Conservation (phyloP, 1,140 invertebrate genomes). For the Drosophila subpulchrella region DNA sequence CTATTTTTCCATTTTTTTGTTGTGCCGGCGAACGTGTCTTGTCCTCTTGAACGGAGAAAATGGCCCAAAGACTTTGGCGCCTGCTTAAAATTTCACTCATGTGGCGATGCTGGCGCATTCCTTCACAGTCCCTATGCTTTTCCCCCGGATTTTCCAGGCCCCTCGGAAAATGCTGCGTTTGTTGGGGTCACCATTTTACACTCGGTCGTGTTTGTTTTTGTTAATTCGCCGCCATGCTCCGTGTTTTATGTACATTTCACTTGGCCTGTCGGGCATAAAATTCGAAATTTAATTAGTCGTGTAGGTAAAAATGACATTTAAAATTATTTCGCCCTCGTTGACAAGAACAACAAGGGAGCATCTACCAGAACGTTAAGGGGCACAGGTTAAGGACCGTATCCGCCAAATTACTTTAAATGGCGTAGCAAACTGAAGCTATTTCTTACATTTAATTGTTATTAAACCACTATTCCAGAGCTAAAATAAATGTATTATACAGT, state of each 20-base stretch:
- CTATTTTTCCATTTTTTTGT: not conserved
- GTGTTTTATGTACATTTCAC: constrained; percentile 74
- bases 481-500: not conserved
- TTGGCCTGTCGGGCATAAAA: constrained; percentile 67
- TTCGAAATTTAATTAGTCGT: constrained; percentile 80
- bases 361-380: not conserved
- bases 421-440: not conserved
- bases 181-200: constrained; percentile 57
- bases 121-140: constrained; percentile 11
- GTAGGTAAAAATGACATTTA: constrained; percentile 76
- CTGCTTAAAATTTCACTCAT: constrained; percentile 80
- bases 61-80: constrained; percentile 61
- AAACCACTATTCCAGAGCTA: not conserved
- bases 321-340: constrained; percentile 55
- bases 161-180: not conserved
- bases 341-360: constrained; percentile 14
- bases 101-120: constrained; percentile 54
- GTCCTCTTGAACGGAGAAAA: constrained; percentile 50
- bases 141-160: constrained; percentile 5
- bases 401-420: no score
- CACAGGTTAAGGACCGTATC: not conserved
- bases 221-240: constrained; percentile 61
- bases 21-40: constrained; percentile 55
- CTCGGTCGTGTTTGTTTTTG: constrained; percentile 75
- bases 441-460: not conserved